Evolutionary conservation across 1,140 invertebrate genomes (phyloP), one percentile per base, ranked within the genome.

Genomic region (Zaprionus inermis): DNA sequence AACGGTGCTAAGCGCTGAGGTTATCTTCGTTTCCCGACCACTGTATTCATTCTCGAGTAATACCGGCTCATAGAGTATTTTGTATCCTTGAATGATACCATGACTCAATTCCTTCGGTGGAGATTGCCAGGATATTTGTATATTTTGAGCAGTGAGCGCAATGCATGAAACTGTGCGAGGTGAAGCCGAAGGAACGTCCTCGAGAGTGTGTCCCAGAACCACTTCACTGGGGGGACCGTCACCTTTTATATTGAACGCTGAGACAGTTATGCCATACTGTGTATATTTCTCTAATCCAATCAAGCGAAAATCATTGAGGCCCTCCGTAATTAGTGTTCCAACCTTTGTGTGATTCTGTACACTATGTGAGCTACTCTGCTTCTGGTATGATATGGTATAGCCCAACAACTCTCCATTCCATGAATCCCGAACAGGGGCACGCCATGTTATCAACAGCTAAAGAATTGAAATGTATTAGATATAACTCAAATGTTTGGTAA

Each of bases 391-490:
- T 4, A 94, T 94, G 66, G 95, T 95, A 92, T 98, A 98, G 2
- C 97, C 97, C 20, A 96, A 92, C 11, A 98, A 94, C 56, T 96
- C 95, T 0, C 97, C 97, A 92, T 98, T 97, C 94, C 96, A 96
- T 0, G 95, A 94, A 66, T 96, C 95, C 14, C 95, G 93, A 3
- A 95, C 93, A 7, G 97, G 97, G 1, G 96, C 93, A 73, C 95
- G 94, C 97, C 97, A 98, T 28, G 94, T 95, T 32, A 98, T 95
- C 57, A 96, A 94, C 10, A 98, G 92, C 80, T 82, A 41, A 30
- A 6, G 5, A 9, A 0, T 28, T 7, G 10, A 44, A 22, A 11
- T 16, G 4, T 9, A 34, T 38, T 16, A 18, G 20, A 20, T 14
- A 24, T 9, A 52, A 12, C 12, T 12, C 9, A 10, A 3, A 32